These are phyloP conservation scores for Pipistrellus nathusii DNA, from an alignment of 2,797 vertebrate genomes.

Conservation along the genomic window DNA sequence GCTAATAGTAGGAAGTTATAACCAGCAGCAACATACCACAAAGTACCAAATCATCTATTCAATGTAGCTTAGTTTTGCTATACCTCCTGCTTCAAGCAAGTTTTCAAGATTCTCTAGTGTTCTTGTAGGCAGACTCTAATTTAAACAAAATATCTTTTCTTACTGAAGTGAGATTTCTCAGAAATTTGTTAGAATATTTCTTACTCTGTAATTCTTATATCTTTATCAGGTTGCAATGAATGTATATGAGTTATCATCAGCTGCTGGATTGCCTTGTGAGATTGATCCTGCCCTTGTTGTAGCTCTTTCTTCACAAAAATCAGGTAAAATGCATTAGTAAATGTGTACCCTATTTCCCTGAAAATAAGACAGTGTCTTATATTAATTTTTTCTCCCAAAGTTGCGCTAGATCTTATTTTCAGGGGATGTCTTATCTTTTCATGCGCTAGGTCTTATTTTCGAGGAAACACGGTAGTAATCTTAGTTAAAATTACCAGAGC, in stretches of 20 bases:
- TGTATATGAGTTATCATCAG: slow-evolving; percentile 98
- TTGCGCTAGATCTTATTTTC: too few relatives aligned
- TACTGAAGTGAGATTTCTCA: slow-evolving; percentile 38
- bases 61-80: background rate
- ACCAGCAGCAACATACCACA: background rate
- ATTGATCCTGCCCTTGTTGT: slow-evolving; percentile 98
- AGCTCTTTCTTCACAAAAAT: slow-evolving; percentile 98
- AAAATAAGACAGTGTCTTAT: too few relatives aligned
- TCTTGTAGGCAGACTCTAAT: background rate
- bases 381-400: too few relatives aligned
- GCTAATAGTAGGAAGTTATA: background rate
- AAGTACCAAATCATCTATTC: slow-evolving; percentile 57
- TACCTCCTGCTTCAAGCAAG: slow-evolving; percentile 41
- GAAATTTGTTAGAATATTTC: slow-evolving; percentile 48
- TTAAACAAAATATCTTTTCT: slow-evolving; percentile 13
- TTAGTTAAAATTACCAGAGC: background rate
- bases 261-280: slow-evolving; percentile 97
- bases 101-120: slow-evolving; percentile 51
- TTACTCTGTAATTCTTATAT: slow-evolving; percentile 25
- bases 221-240: slow-evolving; percentile 97
- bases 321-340: slow-evolving; percentile 87
- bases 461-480: background rate
- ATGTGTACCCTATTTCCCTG: background rate
- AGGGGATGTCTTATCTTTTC: too few relatives aligned
- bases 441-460: too few relatives aligned